Base-by-base conservation (phyloP, 2,888 invertebrate species). In the Rambutsinella grinnellia region DNA sequence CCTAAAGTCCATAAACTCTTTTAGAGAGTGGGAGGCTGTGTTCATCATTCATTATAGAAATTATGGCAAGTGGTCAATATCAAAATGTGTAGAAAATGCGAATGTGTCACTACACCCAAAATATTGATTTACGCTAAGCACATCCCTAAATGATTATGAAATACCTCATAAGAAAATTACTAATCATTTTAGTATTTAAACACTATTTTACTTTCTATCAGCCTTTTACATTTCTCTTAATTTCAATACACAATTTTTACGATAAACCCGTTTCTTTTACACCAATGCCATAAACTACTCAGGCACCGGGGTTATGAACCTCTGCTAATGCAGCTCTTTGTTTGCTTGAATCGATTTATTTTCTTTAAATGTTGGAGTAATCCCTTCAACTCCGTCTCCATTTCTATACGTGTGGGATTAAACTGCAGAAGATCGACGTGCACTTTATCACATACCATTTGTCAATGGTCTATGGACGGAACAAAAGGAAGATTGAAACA, bases 201-300 rank as follows among this genome's bases (percentile, higher is more conserved):
- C 13, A 36, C 36, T 36, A 8, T 36, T 36, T 36, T 36, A 36
- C 36, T 36, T 36, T 36, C 5, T 49, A 46, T 68, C 67, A 68
- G 67, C 67, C 67, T 68, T 68, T 49, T 49, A 57, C 44, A 68
- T 68, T 58, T 68, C 58, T 68, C 67, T 21, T 24, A 6, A 58
- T 27, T 26, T 17, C 15, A 54, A 23, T 21, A 65, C 23, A 17
- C 36, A 13, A 8, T 36, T 56, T 51, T 51, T 21, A 51, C 19
- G 19, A 21, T 24, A 19, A 54, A 54, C 54, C 54, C 54, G 54
- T 54, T 6, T 54, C 36, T 36, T 6, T 54, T 26, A 54, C 13
- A 54, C 54, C 54, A 24, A 36, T 5, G 13, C 5, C 5, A 36
- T 8, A 36, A 54, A 6, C 21, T 28, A 24, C 57, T 17, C 13